Evolutionary conservation across 1,140 invertebrate genomes (phyloP), one percentile per base, ranked within the genome.

Genomic region (Hylaeus anthracinus): DNA sequence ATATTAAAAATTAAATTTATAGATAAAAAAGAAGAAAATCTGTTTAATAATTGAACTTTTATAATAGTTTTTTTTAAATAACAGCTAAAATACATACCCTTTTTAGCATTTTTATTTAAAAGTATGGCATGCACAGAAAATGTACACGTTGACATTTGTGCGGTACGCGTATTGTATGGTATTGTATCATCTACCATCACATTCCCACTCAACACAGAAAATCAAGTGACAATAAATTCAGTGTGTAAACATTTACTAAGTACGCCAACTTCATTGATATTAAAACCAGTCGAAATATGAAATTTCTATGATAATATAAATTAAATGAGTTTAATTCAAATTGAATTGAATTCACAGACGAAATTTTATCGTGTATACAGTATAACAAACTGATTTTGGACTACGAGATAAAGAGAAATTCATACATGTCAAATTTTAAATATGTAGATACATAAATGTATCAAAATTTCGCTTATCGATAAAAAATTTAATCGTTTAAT

Each of bases 121-220:
- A 67, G 14, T 39, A 12, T 6, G 9, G 14, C 3, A 43, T 48
- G 48, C 14, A 55, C 26, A 51, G 39, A 37, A 76, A 56, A 39
- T 76, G 74, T 70, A 77, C 65, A 77, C 74, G 74, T 77, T 70
- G 55, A 61, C 55, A 70, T 70, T 70, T 15, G 10, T 5, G 12
- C 51, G 6, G 9, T 51, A 8, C 9, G 9, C 45, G 45, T 48
- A 1, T 48, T 0, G 26, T 26, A 26, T 26, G 43, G 43, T 45
- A 3, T 3, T 3, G 43, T 5, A 45, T 45, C 43, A 45, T 5
- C 5, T 14, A 1, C 4, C 39, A 14, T 48, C 41, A 51, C 65
- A 60, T 41, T 14, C 3, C 45, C 56, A 60, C 9, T 61, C 8
- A 51, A 51, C 10, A 9, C 51, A 51, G 8, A 14, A 9, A 8